phyloP scores from a whole-genome alignment of 2,113 vertebrate species.

The Tetraodon nigroviridis region DNA sequence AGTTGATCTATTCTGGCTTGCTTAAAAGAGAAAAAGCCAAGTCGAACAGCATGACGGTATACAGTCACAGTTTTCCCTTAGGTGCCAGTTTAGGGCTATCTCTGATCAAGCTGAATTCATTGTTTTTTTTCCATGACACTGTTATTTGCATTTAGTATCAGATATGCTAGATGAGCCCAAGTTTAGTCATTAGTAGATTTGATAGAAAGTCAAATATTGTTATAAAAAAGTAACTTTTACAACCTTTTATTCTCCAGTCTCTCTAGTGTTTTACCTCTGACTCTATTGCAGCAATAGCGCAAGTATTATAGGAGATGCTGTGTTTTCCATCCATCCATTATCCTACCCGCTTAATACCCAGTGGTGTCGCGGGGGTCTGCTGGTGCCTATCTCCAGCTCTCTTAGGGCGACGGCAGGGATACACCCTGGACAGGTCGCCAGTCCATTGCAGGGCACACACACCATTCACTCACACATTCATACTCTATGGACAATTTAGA shows the following conservation, averaged over 20 bases:
- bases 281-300: not conserved
- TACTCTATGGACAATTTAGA: no score
- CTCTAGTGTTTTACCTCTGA: constrained; percentile 6
- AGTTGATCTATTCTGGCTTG: constrained; percentile 73
- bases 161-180: constrained; percentile 53
- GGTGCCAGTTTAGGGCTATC: constrained; percentile 47
- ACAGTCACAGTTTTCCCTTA: constrained; percentile 53
- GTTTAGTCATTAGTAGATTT: constrained; percentile 50
- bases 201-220: constrained; percentile 56
- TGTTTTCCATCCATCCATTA: no score
- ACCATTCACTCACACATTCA: no score
- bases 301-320: not conserved
- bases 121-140: constrained; percentile 31
- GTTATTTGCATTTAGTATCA: constrained; percentile 53
- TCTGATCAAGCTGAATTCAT: constrained; percentile 36
- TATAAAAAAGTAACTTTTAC: constrained; percentile 25
- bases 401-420: no score
- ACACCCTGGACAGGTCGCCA: no score
- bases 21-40: constrained; percentile 71
- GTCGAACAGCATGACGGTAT: constrained; percentile 73
- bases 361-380: no score
- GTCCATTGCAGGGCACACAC: no score
- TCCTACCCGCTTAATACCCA: no score
- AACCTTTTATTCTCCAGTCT: constrained; percentile 9
- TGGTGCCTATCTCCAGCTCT: no score